Percentiles rank a stretch among this genome's conserved stretches.
Conservation (phyloP, 30 jellyfish, hydroid and myxozoan species). For the Cassiopea xamachana region DNA sequence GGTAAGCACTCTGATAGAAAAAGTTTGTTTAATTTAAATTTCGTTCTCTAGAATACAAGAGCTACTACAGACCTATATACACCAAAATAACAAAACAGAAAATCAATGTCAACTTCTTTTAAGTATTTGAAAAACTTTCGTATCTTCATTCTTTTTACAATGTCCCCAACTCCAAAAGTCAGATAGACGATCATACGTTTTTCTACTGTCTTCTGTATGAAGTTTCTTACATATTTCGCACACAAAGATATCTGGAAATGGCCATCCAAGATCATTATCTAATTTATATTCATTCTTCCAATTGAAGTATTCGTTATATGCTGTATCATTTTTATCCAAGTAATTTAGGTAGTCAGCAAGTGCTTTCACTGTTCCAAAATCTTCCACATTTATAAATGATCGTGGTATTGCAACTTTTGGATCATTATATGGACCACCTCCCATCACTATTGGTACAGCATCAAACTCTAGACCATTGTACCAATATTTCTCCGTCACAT, state of each 20-base stretch:
- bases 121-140: not conserved
- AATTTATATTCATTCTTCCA: slow-evolving; percentile 58
- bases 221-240: slow-evolving; percentile 64
- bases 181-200: slow-evolving; percentile 35
- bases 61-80: no score
- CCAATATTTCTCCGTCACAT: slow-evolving; percentile 80
- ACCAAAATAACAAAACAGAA: no score
- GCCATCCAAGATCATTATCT: slow-evolving; percentile 50
- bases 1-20: no score
- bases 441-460: slow-evolving; percentile 72
- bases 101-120: not conserved
- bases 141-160: slow-evolving; percentile 5
- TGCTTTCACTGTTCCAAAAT: slow-evolving; percentile 49
- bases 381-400: slow-evolving; percentile 55
- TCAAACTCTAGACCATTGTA: slow-evolving; percentile 33
- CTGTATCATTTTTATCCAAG: slow-evolving; percentile 73
- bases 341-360: slow-evolving; percentile 55
- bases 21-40: no score
- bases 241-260: slow-evolving; percentile 34
- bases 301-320: slow-evolving; percentile 65
- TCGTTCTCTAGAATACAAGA: no score
- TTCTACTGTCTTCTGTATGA: not conserved
- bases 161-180: slow-evolving; percentile 41
- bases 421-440: slow-evolving; percentile 79
- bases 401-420: slow-evolving; percentile 81